Evolutionary conservation across 2,113 vertebrate genomes (phyloP).

Genomic region (Maccullochella peelii): DNA sequence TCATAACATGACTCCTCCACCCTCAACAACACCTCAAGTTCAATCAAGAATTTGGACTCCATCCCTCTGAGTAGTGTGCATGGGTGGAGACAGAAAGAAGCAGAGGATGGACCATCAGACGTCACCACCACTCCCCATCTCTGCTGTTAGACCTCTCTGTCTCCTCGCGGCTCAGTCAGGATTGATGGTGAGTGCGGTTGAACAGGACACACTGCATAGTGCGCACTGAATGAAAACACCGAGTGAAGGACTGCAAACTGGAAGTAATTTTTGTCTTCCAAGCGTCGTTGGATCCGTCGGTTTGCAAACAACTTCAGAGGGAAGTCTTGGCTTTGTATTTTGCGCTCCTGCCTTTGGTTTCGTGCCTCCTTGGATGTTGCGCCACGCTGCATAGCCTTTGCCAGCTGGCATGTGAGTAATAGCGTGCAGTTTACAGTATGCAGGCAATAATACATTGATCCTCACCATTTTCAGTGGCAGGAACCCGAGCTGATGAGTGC

Average conservation of each 20-base stretch:
- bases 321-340: conserved; percentile 8
- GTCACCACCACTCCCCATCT: conserved; percentile 66
- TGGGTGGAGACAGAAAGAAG: conserved; percentile 67
- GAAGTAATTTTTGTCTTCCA: neutral
- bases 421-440: conserved; percentile 9
- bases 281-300: neutral
- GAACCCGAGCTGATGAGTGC: conserved; percentile 16
- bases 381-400: conserved; percentile 8
- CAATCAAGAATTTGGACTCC: conserved; percentile 24
- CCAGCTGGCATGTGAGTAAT: conserved; percentile 36
- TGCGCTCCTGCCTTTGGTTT: conserved; percentile 2
- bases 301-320: conserved; percentile 4
- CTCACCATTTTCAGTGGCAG: neutral
- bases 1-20: conserved; percentile 28
- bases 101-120: conserved; percentile 65
- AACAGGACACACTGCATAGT: neutral
- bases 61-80: conserved; percentile 34
- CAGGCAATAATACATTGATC: neutral
- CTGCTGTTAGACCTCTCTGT: conserved; percentile 29
- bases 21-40: conserved; percentile 26
- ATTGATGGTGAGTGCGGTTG: conserved; percentile 37
- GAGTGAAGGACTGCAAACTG: neutral
- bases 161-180: conserved; percentile 44
- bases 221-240: conserved; percentile 10
- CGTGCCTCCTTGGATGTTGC: conserved; percentile 43